These are phyloP conservation scores for Acrocyrtus sp. DNA, from an alignment of 2,888 invertebrate genomes.

Conservation along the genomic window DNA sequence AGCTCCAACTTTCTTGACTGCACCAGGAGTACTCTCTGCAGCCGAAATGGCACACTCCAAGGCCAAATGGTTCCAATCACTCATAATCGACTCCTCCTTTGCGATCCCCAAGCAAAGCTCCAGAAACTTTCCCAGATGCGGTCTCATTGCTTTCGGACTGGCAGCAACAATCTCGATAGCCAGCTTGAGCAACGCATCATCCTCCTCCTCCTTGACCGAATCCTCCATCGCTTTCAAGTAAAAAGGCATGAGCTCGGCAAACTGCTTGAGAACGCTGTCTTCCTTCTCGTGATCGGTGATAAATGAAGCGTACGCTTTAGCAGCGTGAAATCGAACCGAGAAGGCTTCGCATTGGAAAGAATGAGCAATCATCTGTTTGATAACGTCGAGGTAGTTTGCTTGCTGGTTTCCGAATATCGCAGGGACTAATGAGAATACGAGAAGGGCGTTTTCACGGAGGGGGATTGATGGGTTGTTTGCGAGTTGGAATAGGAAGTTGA, in stretches of 20 bases:
- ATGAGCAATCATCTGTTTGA: constrained; percentile 93
- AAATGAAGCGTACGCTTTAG: constrained; percentile 74
- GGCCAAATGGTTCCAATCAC: constrained; percentile 61
- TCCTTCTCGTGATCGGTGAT: constrained; percentile 94
- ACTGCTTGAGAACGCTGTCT: constrained; percentile 86
- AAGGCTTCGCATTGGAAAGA: constrained; percentile 74
- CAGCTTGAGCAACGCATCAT: constrained; percentile 91
- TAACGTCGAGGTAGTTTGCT: constrained; percentile 87
- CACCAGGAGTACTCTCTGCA: constrained; percentile 94
- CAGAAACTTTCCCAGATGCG: constrained; percentile 86
- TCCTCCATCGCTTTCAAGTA: constrained; percentile 64
- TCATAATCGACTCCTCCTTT: constrained; percentile 45
- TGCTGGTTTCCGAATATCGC: constrained; percentile 98
- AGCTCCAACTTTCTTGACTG: constrained; percentile 91
- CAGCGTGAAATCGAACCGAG: constrained; percentile 68
- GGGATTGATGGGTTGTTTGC: constrained; percentile 84
- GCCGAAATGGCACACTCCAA: constrained; percentile 74
- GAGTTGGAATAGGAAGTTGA: constrained; percentile 92
- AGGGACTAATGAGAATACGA: constrained; percentile 96
- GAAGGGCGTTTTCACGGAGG: constrained; percentile 91
- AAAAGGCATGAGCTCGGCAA: constrained; percentile 81
- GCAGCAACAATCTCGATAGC: constrained; percentile 94
- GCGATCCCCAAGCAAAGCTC: constrained; percentile 77
- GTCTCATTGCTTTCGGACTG: constrained; percentile 90
- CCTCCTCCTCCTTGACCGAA: constrained; percentile 70